These are phyloP conservation scores for Varanus komodoensis DNA, from an alignment of 2,113 vertebrate genomes.

Conservation along the genomic window DNA sequence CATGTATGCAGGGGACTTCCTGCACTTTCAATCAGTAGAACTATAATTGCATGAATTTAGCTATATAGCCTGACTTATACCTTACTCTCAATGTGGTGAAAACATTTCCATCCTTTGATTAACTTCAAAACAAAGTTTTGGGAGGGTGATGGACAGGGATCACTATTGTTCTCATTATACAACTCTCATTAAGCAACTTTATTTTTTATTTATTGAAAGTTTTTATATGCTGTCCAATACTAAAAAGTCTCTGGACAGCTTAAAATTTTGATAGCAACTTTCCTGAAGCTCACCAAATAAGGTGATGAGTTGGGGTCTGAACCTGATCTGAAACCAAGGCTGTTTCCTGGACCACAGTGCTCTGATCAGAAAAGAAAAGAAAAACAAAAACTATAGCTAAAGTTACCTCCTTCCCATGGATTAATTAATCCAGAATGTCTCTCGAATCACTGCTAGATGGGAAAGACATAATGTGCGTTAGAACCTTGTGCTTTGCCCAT, in stretches of 20 bases:
- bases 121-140: neutral
- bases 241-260: no score
- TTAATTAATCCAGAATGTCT: neutral
- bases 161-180: neutral
- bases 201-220: no score
- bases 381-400: neutral
- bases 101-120: neutral
- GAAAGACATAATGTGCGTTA: neutral
- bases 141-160: neutral
- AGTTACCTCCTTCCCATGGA: neutral
- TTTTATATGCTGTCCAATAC: no score
- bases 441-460: neutral
- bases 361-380: neutral
- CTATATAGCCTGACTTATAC: neutral
- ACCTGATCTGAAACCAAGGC: neutral
- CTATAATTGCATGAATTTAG: neutral
- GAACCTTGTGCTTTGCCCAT: neutral
- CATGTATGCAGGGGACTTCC: neutral
- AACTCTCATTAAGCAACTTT: neutral
- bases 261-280: neutral
- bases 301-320: neutral
- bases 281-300: neutral
- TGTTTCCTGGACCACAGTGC: no score
- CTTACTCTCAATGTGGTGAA: neutral
- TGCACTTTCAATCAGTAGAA: neutral